Percentiles rank a stretch among this genome's conserved stretches.
phyloP scores from a whole-genome alignment of 2,888 invertebrate species.

The Barypeithes pellucidus region DNA sequence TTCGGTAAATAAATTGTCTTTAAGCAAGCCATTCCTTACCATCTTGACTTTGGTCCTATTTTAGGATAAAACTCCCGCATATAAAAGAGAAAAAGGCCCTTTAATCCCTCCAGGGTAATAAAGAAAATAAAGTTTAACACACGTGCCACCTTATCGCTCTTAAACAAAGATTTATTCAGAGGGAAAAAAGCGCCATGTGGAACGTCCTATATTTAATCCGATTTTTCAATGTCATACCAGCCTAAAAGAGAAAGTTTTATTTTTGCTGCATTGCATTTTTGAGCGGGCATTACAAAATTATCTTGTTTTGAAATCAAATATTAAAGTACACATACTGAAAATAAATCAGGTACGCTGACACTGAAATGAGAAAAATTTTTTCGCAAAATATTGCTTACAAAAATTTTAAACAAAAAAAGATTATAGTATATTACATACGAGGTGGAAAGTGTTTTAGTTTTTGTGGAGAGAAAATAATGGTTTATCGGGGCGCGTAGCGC shows the following conservation, averaged over 20 bases:
- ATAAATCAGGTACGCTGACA: too few species aligned
- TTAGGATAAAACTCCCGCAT: slow-evolving; percentile 18
- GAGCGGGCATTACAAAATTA: neutral
- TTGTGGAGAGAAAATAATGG: too few species aligned
- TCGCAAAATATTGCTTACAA: too few species aligned
- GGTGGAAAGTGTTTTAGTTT: too few species aligned
- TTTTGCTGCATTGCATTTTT: neutral
- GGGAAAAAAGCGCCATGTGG: slow-evolving; percentile 36
- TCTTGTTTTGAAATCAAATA: neutral
- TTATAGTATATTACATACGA: too few species aligned
- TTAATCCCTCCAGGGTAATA: slow-evolving; percentile 25
- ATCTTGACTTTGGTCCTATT: neutral
- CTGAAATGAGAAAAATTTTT: too few species aligned
- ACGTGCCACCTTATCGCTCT: slow-evolving; percentile 41
- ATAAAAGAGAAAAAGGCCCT: slow-evolving; percentile 10
- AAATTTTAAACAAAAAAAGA: too few species aligned
- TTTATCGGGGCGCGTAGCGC: too few species aligned
- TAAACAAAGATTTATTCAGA: slow-evolving; percentile 44
- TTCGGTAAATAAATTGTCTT: neutral
- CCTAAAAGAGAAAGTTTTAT: slow-evolving; percentile 2
- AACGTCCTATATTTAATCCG: slow-evolving; percentile 21
- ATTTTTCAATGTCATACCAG: slow-evolving; percentile 17
- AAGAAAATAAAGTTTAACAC: slow-evolving; percentile 47
- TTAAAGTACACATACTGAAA: neutral
- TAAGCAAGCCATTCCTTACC: neutral